Percentiles rank a stretch among this genome's conserved stretches.
Evolutionary conservation across 2,888 invertebrate species (phyloP).

Genomic region (Latrodectus elegans): DNA sequence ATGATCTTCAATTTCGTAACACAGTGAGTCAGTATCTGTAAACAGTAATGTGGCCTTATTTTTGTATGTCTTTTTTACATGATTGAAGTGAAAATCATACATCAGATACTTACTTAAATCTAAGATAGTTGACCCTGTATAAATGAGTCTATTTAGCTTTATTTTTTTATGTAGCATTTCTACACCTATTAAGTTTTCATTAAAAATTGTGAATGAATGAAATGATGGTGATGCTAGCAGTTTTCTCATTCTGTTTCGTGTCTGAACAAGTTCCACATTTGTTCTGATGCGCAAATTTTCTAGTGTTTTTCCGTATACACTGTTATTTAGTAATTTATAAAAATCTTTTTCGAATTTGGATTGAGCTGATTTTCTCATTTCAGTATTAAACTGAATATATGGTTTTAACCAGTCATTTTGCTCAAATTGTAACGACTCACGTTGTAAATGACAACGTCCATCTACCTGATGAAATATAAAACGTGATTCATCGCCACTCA

Average conservation of each 20-base stretch:
- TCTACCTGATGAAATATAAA: too few relatives aligned
- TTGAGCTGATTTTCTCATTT: slow-evolving; percentile 19
- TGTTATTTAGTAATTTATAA: neutral
- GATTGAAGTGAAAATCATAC: slow-evolving; percentile 32
- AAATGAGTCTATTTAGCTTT: too few relatives aligned
- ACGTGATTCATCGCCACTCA: too few relatives aligned
- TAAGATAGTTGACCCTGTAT: neutral
- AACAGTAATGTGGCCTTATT: slow-evolving; percentile 58
- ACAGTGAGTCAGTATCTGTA: slow-evolving; percentile 58
- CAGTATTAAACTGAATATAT: slow-evolving; percentile 20
- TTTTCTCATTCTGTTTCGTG: neutral
- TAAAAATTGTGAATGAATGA: slow-evolving; percentile 16
- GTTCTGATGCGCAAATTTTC: slow-evolving; percentile 13
- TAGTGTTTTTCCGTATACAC: slow-evolving; percentile 24
- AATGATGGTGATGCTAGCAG: slow-evolving; percentile 19
- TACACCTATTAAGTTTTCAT: neutral
- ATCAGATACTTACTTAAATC: too few relatives aligned
- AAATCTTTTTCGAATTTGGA: neutral
- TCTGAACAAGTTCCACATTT: neutral
- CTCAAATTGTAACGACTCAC: neutral
- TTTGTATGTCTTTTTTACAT: slow-evolving; percentile 66
- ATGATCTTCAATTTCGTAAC: neutral
- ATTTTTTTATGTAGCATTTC: neutral
- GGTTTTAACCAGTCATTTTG: slow-evolving; percentile 11
- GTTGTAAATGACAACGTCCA: too few relatives aligned